phyloP scores from a whole-genome alignment of 2,888 invertebrate genomes.

The Eupithecia exiguata region DNA sequence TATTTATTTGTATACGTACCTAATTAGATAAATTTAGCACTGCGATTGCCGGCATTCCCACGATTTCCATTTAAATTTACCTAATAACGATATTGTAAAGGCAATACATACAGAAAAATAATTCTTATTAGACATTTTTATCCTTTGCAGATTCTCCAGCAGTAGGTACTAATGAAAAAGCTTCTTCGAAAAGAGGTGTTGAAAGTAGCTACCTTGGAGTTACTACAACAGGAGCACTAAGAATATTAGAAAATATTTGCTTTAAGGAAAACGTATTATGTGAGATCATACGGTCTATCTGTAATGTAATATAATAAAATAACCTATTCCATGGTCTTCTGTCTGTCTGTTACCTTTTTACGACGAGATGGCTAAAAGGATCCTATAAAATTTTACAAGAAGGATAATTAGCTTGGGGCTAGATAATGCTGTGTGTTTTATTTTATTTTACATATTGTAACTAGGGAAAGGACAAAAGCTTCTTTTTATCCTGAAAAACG shows the following conservation, averaged over 20 bases:
- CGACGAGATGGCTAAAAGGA: not conserved
- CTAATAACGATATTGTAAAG: not conserved
- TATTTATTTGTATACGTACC: no score
- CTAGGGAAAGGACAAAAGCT: not conserved
- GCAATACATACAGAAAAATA: not conserved
- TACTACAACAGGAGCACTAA: not conserved
- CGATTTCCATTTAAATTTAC: not conserved
- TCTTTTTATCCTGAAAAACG: not conserved
- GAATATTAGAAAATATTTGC: conserved; percentile 8
- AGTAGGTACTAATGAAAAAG: not conserved
- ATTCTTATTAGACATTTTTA: not conserved
- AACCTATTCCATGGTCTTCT: not conserved
- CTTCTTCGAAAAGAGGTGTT: not conserved
- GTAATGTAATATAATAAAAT: not conserved
- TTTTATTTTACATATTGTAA: no score
- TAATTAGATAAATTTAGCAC: not conserved
- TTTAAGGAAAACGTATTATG: not conserved
- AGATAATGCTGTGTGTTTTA: no score
- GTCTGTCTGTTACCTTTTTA: not conserved
- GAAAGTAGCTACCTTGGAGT: not conserved
- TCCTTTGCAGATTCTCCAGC: not conserved
- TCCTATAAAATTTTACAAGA: not conserved
- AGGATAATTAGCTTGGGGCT: not conserved
- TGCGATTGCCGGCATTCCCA: not conserved
- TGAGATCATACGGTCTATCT: not conserved